phyloP scores from a whole-genome alignment of 2,113 vertebrate genomes.

The Nansenia antarctica region DNA sequence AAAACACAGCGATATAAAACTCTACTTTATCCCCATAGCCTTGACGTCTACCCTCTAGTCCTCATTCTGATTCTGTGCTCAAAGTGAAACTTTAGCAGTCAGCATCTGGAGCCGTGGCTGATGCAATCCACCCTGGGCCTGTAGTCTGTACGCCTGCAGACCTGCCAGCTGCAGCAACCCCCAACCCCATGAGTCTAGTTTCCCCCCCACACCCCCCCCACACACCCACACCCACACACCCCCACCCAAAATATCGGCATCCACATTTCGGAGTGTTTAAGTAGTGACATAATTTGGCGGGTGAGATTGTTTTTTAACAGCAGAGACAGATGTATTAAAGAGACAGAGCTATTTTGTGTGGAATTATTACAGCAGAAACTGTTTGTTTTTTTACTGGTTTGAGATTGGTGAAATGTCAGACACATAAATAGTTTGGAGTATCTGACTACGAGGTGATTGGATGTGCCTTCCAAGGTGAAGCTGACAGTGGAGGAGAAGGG shows the following conservation, averaged over 20 bases:
- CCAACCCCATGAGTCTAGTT: constrained; percentile 44
- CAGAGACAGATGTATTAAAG: constrained; percentile 32
- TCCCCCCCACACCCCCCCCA: background rate
- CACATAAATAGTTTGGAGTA: too few relatives aligned
- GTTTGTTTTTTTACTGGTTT: too few relatives aligned
- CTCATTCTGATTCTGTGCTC: constrained; percentile 1
- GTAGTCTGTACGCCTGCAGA: background rate
- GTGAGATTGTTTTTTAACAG: constrained; percentile 21
- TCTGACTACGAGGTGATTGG: background rate
- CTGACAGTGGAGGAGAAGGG: background rate
- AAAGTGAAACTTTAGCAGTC: constrained; percentile 23
- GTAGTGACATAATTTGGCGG: constrained; percentile 33
- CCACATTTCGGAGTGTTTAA: constrained; percentile 25
- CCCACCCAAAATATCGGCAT: background rate
- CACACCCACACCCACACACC: background rate
- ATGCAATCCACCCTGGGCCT: constrained; percentile 34
- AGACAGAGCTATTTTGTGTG: constrained; percentile 1
- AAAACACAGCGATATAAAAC: background rate
- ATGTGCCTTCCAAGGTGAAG: background rate
- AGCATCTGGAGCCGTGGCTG: constrained; percentile 44
- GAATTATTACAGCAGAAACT: too few relatives aligned
- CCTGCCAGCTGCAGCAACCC: background rate
- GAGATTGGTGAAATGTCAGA: too few relatives aligned
- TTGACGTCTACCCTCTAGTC: too few relatives aligned
- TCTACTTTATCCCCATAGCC: background rate